Conservation (phyloP, 2,113 vertebrate genomes). For the Irena cyanogastra region DNA sequence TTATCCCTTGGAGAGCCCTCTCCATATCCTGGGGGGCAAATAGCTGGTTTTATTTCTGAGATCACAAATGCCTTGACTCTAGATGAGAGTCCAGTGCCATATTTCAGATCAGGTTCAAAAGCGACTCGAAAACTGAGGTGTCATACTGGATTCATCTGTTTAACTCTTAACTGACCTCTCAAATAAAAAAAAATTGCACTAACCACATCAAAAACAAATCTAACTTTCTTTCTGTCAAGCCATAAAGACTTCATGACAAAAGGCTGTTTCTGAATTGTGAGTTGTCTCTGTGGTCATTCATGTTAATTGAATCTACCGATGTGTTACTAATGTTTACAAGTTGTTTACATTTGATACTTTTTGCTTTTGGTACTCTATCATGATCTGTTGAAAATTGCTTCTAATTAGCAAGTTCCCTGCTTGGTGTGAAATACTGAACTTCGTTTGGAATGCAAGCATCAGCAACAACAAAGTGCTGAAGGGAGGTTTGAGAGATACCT, state of each 20-base stretch:
- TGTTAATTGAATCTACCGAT: not conserved
- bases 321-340: slow-evolving; percentile 23
- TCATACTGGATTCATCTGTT: slow-evolving; percentile 39
- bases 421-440: not conserved
- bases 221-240: slow-evolving; percentile 47
- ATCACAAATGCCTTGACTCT: slow-evolving; percentile 13
- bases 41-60: slow-evolving; percentile 32
- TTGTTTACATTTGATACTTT: not conserved
- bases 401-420: not conserved
- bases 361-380: not conserved
- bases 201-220: slow-evolving; percentile 36
- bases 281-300: not conserved
- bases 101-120: slow-evolving; percentile 33
- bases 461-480: not conserved
- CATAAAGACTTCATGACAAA: slow-evolving; percentile 31
- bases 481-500: not conserved
- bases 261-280: not conserved
- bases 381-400: not conserved
- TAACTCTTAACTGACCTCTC: slow-evolving; percentile 60
- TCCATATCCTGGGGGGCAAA: not conserved
- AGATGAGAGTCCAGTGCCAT: not conserved
- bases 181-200: slow-evolving; percentile 72
- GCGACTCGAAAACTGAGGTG: not conserved
- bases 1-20: not conserved
- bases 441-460: not conserved